Conservation (phyloP, 2,888 invertebrate species). For the Vesta saturnalis region DNA sequence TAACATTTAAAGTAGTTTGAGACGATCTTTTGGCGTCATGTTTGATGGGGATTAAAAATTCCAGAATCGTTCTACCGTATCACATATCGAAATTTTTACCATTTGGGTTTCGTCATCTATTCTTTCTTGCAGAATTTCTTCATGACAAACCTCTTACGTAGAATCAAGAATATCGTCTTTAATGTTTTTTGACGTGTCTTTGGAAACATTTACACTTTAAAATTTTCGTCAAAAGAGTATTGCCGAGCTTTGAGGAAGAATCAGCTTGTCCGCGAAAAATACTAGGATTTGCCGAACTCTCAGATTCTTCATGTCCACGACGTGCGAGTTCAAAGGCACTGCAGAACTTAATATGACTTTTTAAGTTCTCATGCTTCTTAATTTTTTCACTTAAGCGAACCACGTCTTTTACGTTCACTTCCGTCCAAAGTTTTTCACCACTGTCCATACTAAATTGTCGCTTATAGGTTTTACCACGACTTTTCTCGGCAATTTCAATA, state of each 20-base stretch:
- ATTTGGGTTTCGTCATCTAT: slow-evolving; percentile 32
- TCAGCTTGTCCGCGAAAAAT: slow-evolving; percentile 50
- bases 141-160: slow-evolving; percentile 48
- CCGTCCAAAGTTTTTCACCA: slow-evolving; percentile 24
- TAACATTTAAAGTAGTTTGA: slow-evolving; percentile 37
- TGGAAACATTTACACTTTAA: no score
- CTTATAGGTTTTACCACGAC: slow-evolving; percentile 18
- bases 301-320: slow-evolving; percentile 41
- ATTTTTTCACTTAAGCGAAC: slow-evolving; percentile 35
- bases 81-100: slow-evolving; percentile 19
- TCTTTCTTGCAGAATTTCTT: slow-evolving; percentile 44
- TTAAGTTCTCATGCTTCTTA: slow-evolving; percentile 34
- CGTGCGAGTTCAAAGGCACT: slow-evolving; percentile 49
- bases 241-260: slow-evolving; percentile 44
- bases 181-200: slow-evolving; percentile 49
- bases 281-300: slow-evolving; percentile 45
- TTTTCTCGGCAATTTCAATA: slow-evolving; percentile 1
- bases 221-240: slow-evolving; percentile 46
- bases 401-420: slow-evolving; percentile 10
- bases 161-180: slow-evolving; percentile 54
- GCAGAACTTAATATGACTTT: slow-evolving; percentile 35
- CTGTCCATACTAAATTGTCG: slow-evolving; percentile 17
- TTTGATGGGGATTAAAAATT: slow-evolving; percentile 38
- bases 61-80: slow-evolving; percentile 48
- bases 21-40: slow-evolving; percentile 36